phyloP scores from a whole-genome alignment of 2,888 invertebrate species.

The Liodrosophila aerea region DNA sequence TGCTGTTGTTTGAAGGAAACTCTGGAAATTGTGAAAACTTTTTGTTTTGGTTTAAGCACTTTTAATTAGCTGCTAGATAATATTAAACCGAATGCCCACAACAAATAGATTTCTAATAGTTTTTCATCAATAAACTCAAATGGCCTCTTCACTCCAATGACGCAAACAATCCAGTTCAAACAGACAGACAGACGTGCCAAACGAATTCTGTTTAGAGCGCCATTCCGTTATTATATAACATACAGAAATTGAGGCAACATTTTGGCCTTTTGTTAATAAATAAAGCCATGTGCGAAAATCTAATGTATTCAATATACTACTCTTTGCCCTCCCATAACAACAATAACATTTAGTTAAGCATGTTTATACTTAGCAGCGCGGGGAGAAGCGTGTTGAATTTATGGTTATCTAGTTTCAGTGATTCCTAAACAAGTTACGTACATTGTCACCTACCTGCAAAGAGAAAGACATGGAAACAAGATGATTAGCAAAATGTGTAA shows the following conservation, averaged over 20 bases:
- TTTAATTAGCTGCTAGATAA: slow-evolving; percentile 52
- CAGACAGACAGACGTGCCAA: slow-evolving; percentile 9
- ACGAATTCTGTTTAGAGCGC: slow-evolving; percentile 34
- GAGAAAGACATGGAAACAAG: slow-evolving; percentile 46
- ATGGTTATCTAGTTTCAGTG: background rate
- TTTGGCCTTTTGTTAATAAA: slow-evolving; percentile 33
- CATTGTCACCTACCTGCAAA: slow-evolving; percentile 82
- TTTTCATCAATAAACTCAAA: slow-evolving; percentile 20
- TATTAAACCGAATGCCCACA: slow-evolving; percentile 24
- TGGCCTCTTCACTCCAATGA: slow-evolving; percentile 36
- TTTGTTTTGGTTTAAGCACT: slow-evolving; percentile 13
- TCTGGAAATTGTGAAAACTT: background rate
- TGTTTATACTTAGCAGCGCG: slow-evolving; percentile 17
- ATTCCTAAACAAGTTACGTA: slow-evolving; percentile 67
- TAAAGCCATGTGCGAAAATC: slow-evolving; percentile 52
- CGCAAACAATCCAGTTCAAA: slow-evolving; percentile 30
- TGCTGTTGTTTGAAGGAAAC: slow-evolving; percentile 9
- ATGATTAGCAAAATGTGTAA: background rate
- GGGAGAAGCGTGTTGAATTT: background rate
- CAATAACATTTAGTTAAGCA: slow-evolving; percentile 9
- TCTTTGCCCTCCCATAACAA: slow-evolving; percentile 6
- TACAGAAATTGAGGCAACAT: background rate
- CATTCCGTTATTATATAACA: slow-evolving; percentile 40
- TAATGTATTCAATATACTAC: slow-evolving; percentile 13
- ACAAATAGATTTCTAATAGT: slow-evolving; percentile 47